Evolutionary conservation across 1,140 invertebrate genomes (phyloP).

Genomic region (Arctopsyche grandis): DNA sequence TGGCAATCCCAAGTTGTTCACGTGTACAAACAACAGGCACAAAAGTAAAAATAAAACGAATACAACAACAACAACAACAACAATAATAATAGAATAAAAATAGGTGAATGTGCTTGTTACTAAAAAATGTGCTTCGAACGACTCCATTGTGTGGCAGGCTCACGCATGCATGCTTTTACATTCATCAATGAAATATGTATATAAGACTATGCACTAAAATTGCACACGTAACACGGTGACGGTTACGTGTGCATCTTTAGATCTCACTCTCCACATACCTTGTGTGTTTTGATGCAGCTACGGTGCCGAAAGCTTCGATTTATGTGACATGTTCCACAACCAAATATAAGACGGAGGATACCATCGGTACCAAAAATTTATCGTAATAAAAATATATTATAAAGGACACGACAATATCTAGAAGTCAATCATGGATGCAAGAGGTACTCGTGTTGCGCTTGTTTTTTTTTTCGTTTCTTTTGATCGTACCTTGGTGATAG

Average conservation of each 20-base stretch:
- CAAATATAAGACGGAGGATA: background rate
- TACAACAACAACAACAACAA: too few species aligned
- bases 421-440: background rate
- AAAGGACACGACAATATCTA: constrained; percentile 13
- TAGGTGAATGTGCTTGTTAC: constrained; percentile 1
- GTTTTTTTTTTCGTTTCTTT: background rate
- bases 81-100: constrained; percentile 9
- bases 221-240: background rate
- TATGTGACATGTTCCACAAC: background rate
- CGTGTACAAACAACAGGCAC: constrained; percentile 1
- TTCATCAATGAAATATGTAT: background rate
- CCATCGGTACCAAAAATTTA: too few species aligned
- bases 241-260: background rate
- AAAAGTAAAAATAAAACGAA: background rate
- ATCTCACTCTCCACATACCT: constrained; percentile 28
- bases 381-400: background rate
- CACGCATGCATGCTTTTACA: constrained; percentile 29
- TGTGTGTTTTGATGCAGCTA: background rate
- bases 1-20: background rate
- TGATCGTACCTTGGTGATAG: constrained; percentile 89
- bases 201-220: background rate
- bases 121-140: constrained; percentile 24
- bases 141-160: background rate
- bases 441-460: background rate
- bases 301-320: constrained; percentile 21